Conservation (phyloP, 2,888 invertebrate genomes). For the Aleiodes testaceus region DNA sequence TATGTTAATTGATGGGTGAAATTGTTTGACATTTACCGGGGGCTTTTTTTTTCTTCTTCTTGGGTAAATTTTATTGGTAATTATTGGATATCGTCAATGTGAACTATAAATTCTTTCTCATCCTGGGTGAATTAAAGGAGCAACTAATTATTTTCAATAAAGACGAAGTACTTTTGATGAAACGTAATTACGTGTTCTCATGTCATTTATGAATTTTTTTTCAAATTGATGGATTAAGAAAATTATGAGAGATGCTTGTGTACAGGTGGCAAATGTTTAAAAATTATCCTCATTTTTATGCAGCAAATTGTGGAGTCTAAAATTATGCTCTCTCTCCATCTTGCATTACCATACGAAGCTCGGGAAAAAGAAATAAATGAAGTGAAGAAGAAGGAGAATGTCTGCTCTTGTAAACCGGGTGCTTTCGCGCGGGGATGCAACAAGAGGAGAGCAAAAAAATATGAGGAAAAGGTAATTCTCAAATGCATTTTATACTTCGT, state of each 20-base stretch:
- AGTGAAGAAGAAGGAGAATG: conserved; percentile 17
- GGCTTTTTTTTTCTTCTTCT: neutral
- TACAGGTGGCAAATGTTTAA: conserved; percentile 31
- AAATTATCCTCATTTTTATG: conserved; percentile 31
- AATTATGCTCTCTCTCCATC: conserved; percentile 14
- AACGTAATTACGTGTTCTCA: conserved; percentile 11
- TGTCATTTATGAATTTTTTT: neutral
- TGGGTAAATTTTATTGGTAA: neutral
- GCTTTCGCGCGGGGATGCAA: conserved; percentile 28
- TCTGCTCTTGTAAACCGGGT: conserved; percentile 30
- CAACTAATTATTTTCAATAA: conserved; percentile 31
- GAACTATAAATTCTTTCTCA: neutral
- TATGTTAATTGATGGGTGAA: conserved; percentile 3
- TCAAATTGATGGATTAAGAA: neutral
- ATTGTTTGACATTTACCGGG: conserved; percentile 2
- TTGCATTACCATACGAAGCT: conserved; percentile 22
- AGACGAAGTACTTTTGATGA: conserved; percentile 25
- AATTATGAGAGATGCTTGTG: neutral
- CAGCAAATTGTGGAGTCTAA: conserved; percentile 13
- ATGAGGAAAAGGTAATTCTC: conserved; percentile 58
- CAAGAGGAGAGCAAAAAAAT: conserved; percentile 4
- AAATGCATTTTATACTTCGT: conserved; percentile 63
- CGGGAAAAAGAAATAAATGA: neutral
- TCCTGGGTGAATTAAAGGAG: neutral
- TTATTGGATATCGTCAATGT: conserved; percentile 1